Percentiles rank a stretch among this genome's conserved stretches.
Evolutionary conservation across 2,113 vertebrate genomes (phyloP).

Genomic region (Dissostichus mawsoni): DNA sequence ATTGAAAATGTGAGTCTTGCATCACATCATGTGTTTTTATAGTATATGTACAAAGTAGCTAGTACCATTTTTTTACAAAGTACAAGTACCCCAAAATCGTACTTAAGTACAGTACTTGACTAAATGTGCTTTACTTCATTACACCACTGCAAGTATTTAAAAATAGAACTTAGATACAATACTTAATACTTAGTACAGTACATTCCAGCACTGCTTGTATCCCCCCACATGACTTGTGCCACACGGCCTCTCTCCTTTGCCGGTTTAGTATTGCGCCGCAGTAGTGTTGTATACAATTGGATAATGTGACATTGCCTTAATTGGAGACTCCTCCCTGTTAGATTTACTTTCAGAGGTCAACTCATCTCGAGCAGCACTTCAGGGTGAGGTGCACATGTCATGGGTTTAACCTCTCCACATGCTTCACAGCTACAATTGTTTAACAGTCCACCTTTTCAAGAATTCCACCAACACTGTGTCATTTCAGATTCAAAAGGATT

Average conservation of each 20-base stretch:
- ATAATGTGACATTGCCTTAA: background rate
- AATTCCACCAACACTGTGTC: background rate
- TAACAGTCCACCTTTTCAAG: background rate
- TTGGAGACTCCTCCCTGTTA: background rate
- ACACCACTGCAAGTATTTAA: too few relatives aligned
- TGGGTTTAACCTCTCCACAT: background rate
- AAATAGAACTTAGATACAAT: too few relatives aligned
- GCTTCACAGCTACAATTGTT: background rate
- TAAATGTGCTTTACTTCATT: too few relatives aligned
- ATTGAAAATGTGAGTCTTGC: too few relatives aligned
- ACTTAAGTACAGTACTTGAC: too few relatives aligned
- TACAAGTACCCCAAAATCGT: too few relatives aligned
- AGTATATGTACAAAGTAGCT: too few relatives aligned
- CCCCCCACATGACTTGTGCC: background rate
- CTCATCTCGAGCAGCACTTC: background rate
- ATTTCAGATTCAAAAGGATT: background rate
- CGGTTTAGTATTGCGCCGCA: background rate
- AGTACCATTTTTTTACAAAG: too few relatives aligned
- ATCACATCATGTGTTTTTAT: too few relatives aligned
- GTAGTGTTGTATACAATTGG: constrained; percentile 7
- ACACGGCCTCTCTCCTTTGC: background rate
- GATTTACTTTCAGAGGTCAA: constrained; percentile 17
- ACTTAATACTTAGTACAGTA: too few relatives aligned
- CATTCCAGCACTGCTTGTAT: too few relatives aligned
- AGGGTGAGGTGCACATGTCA: background rate